Percentiles rank a stretch among this genome's conserved stretches.
Conservation (phyloP, 2,888 invertebrate species). For the Nipponacmea schrenckii region DNA sequence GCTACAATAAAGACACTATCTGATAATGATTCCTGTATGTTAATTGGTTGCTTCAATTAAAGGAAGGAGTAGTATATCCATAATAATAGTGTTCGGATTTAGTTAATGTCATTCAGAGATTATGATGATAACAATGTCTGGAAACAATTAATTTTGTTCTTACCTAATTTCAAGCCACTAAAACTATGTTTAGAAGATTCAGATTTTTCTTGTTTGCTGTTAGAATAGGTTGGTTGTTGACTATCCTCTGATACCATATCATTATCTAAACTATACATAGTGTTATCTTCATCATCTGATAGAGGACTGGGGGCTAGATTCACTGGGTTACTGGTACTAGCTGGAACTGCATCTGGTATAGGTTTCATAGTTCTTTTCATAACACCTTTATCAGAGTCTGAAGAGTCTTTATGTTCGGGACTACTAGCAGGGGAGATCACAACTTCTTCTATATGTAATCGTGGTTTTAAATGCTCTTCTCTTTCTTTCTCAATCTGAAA, state of each 20-base stretch:
- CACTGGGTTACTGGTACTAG: constrained; percentile 3
- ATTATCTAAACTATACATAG: constrained; percentile 19
- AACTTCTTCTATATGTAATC: constrained; percentile 75
- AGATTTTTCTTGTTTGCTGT: constrained; percentile 33
- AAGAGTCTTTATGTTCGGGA: constrained; percentile 38
- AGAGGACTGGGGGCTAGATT: constrained; percentile 21
- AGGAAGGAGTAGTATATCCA: no score
- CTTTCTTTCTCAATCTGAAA: constrained; percentile 77
- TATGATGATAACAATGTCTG: no score
- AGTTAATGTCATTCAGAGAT: no score
- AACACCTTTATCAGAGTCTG: constrained; percentile 14
- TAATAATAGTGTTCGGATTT: no score
- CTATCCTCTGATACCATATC: constrained; percentile 36
- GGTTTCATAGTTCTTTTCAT: constrained; percentile 48
- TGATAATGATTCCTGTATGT: no score
- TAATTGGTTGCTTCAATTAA: no score
- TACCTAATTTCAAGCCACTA: constrained; percentile 55
- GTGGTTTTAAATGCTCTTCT: constrained; percentile 86
- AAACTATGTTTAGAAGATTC: constrained; percentile 53
- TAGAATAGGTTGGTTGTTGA: constrained; percentile 45
- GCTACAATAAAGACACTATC: no score
- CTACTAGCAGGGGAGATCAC: constrained; percentile 35
- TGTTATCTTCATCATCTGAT: constrained; percentile 20
- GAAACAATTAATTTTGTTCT: neutral
- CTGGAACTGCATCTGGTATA: constrained; percentile 23